These are phyloP conservation scores for Macrotus californicus DNA, from an alignment of 2,113 vertebrate genomes.

Conservation along the genomic window DNA sequence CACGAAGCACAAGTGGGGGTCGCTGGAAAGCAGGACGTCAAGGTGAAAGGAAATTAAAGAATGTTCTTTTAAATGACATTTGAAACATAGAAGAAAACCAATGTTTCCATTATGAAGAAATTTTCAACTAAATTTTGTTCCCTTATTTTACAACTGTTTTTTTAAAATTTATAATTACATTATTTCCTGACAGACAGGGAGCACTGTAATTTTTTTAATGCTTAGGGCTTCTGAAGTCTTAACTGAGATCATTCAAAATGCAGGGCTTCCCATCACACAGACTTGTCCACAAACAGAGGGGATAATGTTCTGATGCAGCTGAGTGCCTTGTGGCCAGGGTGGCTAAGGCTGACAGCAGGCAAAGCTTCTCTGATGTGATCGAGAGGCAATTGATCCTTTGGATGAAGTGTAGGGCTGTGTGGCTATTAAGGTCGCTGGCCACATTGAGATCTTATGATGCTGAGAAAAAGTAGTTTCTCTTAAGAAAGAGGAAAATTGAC, in stretches of 20 bases:
- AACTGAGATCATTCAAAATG: neutral
- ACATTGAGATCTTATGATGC: neutral
- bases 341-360: neutral
- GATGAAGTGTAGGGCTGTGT: neutral
- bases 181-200: neutral
- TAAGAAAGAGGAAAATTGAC: constrained; percentile 1
- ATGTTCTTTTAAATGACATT: neutral
- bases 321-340: neutral
- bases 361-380: neutral
- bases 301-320: neutral
- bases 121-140: neutral
- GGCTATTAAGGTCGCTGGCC: neutral
- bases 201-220: neutral
- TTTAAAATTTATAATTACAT: neutral
- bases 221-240: neutral
- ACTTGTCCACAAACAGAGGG: neutral
- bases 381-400: neutral
- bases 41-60: neutral
- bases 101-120: neutral
- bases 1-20: neutral
- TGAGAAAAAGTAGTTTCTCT: constrained; percentile 15
- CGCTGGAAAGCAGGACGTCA: neutral
- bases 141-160: neutral
- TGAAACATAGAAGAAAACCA: neutral
- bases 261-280: neutral